Base-by-base conservation (phyloP, 2,888 invertebrate species). In the Notodonta ziczac region DNA sequence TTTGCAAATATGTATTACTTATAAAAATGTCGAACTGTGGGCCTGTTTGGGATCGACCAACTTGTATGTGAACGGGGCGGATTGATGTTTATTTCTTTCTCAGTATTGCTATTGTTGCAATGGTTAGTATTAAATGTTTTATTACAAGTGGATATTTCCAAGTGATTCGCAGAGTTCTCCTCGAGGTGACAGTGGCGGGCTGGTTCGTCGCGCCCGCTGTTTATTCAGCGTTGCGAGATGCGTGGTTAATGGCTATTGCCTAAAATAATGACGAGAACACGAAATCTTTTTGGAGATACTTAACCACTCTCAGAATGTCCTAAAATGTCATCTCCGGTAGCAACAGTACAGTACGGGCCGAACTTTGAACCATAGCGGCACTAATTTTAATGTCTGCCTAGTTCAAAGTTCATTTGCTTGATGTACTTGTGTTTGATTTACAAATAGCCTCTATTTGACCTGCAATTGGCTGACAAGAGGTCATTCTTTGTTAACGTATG, bases 241-340 rank as follows among this genome's bases (percentile, higher is more conserved):
- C 12, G 50, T 35, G 57, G 51, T 61, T 32, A 57, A 57, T 63
- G 53, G 56, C 39, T 48, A 50, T 64, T 59, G 57, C 70, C 7
- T 48, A 56, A 59, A 63, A 39, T 66, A 64, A 66, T 60, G 60
- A 56, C 32, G 13, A 51, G 13, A 14, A 62, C 32, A 50, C 53
- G 62, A 59, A 54, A 44, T 46, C 56, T 55, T 54, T 51, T 32
- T 10, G 52, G 5, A 13, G 35, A 35, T 52, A 12, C 32, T 35
- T 35, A 12, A 35, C 52, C 12, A 14, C 52, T 32, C 10, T 35
- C 32, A 52, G 13, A 32, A 35, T 57, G 64, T 54, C 42, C 10
- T 44, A 44, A 44, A 5, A 44, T 13, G 13, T 0, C n/a, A n/a
- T 44, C 10, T 13, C 44, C 44, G 44, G 44, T 44, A 7, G 44